Conservation (phyloP, 2,113 vertebrate genomes). For the Osmerus mordax region DNA sequence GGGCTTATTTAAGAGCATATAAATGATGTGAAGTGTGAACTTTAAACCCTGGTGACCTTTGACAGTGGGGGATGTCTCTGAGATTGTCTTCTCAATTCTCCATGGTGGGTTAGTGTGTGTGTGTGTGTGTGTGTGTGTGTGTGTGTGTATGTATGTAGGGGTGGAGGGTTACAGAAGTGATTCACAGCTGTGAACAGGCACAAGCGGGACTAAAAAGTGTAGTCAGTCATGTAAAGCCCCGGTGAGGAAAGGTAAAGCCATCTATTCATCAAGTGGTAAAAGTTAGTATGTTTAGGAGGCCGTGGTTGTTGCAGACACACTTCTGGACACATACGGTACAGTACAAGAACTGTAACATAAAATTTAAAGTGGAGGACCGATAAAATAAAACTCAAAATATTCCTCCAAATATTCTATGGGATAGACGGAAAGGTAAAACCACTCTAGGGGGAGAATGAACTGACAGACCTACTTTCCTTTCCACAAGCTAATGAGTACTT, state of each 20-base stretch:
- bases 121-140: slow-evolving; percentile 16
- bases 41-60: slow-evolving; percentile 87
- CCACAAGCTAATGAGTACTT: too few species aligned
- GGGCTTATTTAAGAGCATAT: slow-evolving; percentile 86
- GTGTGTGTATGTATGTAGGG: slow-evolving; percentile 8
- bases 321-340: too few species aligned
- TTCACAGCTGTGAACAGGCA: slow-evolving; percentile 67
- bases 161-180: slow-evolving; percentile 53
- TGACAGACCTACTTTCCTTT: too few species aligned
- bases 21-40: slow-evolving; percentile 87
- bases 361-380: too few species aligned
- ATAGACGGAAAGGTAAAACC: too few species aligned
- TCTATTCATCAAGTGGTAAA: slow-evolving; percentile 57
- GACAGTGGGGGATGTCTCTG: slow-evolving; percentile 81
- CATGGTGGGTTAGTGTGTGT: slow-evolving; percentile 28
- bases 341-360: too few species aligned
- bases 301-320: background rate
- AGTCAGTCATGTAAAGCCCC: slow-evolving; percentile 59
- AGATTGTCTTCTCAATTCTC: slow-evolving; percentile 81
- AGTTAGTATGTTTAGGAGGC: slow-evolving; percentile 38
- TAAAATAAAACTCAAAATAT: too few species aligned
- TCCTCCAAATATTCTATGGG: too few species aligned
- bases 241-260: slow-evolving; percentile 55
- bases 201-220: slow-evolving; percentile 55
- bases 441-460: too few species aligned